phyloP scores from a whole-genome alignment of 2,888 invertebrate species.

The Spodoptera littoralis region DNA sequence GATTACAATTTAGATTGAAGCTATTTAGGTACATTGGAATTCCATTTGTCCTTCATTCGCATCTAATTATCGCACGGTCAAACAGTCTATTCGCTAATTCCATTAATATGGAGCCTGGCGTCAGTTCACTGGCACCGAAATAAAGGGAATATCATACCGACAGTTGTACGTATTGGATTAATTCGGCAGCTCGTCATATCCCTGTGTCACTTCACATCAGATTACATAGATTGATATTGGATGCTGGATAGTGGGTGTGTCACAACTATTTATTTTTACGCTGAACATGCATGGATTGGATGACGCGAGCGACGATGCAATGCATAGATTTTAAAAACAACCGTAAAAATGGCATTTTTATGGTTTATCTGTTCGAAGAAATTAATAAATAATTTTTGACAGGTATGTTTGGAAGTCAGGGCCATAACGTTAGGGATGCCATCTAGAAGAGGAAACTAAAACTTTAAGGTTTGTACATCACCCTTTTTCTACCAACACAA shows the following conservation, averaged over 20 bases:
- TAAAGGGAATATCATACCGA: constrained; percentile 35
- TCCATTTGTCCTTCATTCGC: constrained; percentile 26
- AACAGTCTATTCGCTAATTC: constrained; percentile 36
- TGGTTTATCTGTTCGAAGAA: constrained; percentile 7
- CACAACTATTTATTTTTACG: constrained; percentile 35
- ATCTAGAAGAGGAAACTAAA: too few species aligned
- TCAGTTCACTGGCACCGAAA: constrained; percentile 37
- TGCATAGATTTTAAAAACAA: constrained; percentile 5
- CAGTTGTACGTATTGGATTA: constrained; percentile 47
- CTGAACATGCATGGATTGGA: constrained; percentile 14
- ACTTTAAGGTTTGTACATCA: too few species aligned
- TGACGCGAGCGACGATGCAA: constrained; percentile 3
- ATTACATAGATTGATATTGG: constrained; percentile 48
- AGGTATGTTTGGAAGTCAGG: too few species aligned
- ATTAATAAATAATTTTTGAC: too few species aligned
- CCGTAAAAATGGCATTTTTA: background rate
- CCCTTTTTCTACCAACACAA: too few species aligned
- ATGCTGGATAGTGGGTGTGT: constrained; percentile 17
- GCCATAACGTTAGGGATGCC: too few species aligned
- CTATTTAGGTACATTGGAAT: constrained; percentile 21
- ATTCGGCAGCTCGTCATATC: constrained; percentile 38
- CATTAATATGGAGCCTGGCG: constrained; percentile 23
- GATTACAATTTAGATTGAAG: constrained; percentile 17
- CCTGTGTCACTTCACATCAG: constrained; percentile 48
- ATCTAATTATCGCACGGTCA: constrained; percentile 34